These are phyloP conservation scores for Cenopis cana DNA, from an alignment of 2,888 invertebrate species.

Conservation along the genomic window DNA sequence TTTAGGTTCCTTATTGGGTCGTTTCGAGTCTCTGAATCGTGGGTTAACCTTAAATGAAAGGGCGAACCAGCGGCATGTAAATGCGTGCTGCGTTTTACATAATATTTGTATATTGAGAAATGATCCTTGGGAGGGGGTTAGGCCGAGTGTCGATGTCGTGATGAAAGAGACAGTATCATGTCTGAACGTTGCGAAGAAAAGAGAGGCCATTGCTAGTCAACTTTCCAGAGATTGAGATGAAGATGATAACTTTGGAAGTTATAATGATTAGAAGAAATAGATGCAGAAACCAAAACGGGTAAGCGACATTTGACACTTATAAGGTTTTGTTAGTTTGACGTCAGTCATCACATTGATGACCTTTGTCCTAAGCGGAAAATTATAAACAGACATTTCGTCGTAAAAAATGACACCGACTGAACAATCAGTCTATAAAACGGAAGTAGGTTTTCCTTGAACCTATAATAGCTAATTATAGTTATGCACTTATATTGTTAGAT, in stretches of 20 bases:
- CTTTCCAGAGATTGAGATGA: neutral
- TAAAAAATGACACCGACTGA: slow-evolving; percentile 2
- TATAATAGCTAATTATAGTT: slow-evolving; percentile 5
- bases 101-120: slow-evolving; percentile 8
- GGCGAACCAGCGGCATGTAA: neutral
- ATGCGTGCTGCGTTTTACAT: slow-evolving; percentile 16
- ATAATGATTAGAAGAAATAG: neutral
- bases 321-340: no score
- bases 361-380: no score
- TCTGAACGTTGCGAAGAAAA: neutral
- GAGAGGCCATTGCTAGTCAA: neutral
- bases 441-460: slow-evolving; percentile 9
- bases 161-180: neutral
- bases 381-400: neutral
- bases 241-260: neutral
- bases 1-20: neutral
- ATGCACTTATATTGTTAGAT: neutral
- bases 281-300: neutral
- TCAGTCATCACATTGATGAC: no score
- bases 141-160: neutral
- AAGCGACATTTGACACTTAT: neutral
- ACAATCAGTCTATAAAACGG: neutral
- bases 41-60: neutral
- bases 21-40: neutral
- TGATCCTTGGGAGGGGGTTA: neutral